These are phyloP conservation scores for Lissonota sp. DNA, from an alignment of 2,888 invertebrate species.

Conservation along the genomic window DNA sequence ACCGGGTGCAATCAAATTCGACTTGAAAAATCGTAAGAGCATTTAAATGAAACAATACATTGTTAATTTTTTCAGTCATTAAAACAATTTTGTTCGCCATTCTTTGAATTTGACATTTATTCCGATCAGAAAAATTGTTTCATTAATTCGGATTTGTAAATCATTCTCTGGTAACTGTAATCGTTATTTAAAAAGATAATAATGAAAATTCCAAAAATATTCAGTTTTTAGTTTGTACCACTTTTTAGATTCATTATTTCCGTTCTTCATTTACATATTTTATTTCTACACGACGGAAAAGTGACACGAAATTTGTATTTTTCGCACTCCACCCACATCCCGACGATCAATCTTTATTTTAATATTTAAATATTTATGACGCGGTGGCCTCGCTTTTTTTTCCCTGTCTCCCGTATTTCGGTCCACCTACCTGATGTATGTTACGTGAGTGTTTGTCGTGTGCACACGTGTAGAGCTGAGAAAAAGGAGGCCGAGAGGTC, in stretches of 20 bases:
- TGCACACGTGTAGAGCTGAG: slow-evolving; percentile 40
- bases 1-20: no score
- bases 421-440: not conserved
- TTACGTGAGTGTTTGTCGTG: slow-evolving; percentile 22
- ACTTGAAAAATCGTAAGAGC: no score
- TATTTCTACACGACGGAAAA: not conserved
- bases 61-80: no score
- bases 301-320: slow-evolving; percentile 13
- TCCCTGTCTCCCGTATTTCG: not conserved
- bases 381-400: slow-evolving; percentile 24
- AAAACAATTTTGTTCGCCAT: not conserved
- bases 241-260: no score
- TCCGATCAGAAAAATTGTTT: no score
- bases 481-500: slow-evolving; percentile 58
- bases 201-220: no score
- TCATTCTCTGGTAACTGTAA: no score
- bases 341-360: slow-evolving; percentile 26
- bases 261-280: not conserved
- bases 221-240: no score
- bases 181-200: no score
- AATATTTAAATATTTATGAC: slow-evolving; percentile 47
- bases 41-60: not conserved
- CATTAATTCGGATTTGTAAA: no score
- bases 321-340: not conserved
- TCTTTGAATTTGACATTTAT: no score